Conservation (phyloP, 2,113 vertebrate species). For the Melozone crissalis region DNA sequence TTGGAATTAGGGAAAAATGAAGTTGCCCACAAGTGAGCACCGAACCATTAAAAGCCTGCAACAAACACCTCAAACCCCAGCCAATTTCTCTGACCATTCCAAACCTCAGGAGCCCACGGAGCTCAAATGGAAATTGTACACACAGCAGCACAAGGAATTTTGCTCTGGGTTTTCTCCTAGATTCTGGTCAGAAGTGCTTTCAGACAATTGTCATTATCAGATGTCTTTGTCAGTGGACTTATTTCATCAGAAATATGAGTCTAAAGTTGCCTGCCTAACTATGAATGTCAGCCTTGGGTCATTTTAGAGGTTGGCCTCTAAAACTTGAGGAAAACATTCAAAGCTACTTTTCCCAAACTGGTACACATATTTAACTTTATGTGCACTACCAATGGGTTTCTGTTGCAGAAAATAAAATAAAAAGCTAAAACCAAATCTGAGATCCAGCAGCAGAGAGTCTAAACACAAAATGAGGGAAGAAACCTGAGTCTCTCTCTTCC, state of each 20-base stretch:
- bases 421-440: background rate
- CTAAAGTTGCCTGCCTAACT: background rate
- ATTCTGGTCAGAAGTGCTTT: background rate
- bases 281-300: background rate
- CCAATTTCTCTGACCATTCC: background rate
- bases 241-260: background rate
- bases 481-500: background rate
- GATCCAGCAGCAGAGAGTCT: background rate
- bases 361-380: background rate
- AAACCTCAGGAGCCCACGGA: background rate
- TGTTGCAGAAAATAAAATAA: background rate
- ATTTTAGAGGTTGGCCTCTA: background rate
- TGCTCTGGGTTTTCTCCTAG: background rate
- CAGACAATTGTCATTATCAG: background rate
- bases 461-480: background rate
- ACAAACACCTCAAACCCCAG: background rate
- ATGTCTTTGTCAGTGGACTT: background rate
- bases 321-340: background rate
- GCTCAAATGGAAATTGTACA: background rate
- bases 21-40: background rate
- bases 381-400: background rate
- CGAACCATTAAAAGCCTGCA: slow-evolving; percentile 12
- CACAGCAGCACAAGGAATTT: background rate
- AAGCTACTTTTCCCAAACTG: background rate
- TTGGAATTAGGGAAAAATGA: slow-evolving; percentile 20